These are phyloP conservation scores for Caerostris darwini DNA, from an alignment of 1,140 invertebrate species.

Conservation along the genomic window DNA sequence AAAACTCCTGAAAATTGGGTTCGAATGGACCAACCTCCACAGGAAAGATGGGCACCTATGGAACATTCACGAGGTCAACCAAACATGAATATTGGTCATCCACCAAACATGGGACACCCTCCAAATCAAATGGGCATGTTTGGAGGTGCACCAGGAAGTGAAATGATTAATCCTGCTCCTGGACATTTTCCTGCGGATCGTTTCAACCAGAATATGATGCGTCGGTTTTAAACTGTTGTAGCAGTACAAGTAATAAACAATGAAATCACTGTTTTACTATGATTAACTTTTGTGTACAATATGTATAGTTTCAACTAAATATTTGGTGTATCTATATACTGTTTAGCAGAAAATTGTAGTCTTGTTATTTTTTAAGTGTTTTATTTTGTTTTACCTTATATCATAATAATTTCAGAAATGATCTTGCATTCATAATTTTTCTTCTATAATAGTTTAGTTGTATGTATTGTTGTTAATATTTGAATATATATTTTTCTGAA, in stretches of 20 bases:
- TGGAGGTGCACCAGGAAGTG: slow-evolving; percentile 18
- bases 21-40: slow-evolving; percentile 51
- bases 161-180: slow-evolving; percentile 55
- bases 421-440: background rate
- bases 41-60: slow-evolving; percentile 61
- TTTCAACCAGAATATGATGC: slow-evolving; percentile 61
- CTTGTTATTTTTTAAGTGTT: background rate
- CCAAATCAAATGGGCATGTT: slow-evolving; percentile 64
- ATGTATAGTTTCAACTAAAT: background rate
- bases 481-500: no score
- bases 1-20: slow-evolving; percentile 61
- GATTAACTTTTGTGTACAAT: background rate
- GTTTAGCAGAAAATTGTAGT: background rate
- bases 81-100: slow-evolving; percentile 47
- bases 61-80: slow-evolving; percentile 3
- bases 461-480: no score
- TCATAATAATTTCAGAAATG: background rate
- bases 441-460: background rate
- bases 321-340: slow-evolving; percentile 3
- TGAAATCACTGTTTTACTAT: no score
- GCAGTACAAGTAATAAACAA: no score
- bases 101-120: slow-evolving; percentile 58
- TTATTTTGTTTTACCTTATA: background rate
- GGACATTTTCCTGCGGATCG: slow-evolving; percentile 64
- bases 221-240: slow-evolving; percentile 43